phyloP scores from a whole-genome alignment of 1,140 invertebrate genomes.

The Argopecten irradians region DNA sequence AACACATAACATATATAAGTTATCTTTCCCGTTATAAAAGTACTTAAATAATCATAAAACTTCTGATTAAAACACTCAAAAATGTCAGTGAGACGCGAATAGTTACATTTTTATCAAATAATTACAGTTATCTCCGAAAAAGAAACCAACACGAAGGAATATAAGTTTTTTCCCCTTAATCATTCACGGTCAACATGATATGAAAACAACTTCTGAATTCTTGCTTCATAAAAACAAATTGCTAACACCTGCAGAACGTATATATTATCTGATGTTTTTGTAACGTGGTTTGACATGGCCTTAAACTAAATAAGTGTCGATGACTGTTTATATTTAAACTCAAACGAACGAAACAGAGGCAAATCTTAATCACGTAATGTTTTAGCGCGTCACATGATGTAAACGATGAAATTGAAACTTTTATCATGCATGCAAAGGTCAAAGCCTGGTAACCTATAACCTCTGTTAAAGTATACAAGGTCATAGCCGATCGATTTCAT shows the following conservation, averaged over 20 bases:
- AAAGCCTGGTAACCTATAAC: not conserved
- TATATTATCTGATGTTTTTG: not conserved
- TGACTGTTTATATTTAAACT: not conserved
- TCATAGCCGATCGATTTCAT: not conserved
- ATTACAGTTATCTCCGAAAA: not conserved
- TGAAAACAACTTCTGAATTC: not conserved
- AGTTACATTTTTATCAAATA: not conserved
- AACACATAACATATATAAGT: too few species aligned
- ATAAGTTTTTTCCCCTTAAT: not conserved
- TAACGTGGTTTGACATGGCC: not conserved
- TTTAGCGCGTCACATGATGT: not conserved
- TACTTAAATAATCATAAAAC: not conserved
- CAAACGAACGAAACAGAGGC: not conserved
- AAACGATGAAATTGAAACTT: not conserved
- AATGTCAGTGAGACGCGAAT: not conserved
- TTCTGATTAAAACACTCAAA: not conserved
- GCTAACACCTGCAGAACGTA: not conserved
- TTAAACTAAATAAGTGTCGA: not conserved
- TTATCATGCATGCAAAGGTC: not conserved
- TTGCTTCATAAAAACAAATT: slow-evolving; percentile 4
- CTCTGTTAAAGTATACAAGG: not conserved
- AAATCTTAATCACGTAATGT: not conserved
- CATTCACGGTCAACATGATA: not conserved
- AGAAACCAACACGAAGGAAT: not conserved
- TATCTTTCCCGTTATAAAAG: not conserved